Conservation (phyloP, 2,888 invertebrate genomes). For the Phaonia tiefii region DNA sequence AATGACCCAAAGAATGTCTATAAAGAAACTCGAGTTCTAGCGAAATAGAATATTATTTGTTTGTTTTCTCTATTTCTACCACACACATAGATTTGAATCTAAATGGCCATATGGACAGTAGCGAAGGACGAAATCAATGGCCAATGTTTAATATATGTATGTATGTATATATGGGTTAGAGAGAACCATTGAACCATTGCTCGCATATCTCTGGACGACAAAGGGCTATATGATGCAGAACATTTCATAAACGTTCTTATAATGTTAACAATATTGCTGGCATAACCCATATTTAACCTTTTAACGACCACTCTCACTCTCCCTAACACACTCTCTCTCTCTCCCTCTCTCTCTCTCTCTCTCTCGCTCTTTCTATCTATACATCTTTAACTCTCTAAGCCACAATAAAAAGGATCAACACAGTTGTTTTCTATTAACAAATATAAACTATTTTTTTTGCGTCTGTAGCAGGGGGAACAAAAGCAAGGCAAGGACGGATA, state of each 20-base stretch:
- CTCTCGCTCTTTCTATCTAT: not conserved
- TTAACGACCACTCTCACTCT: not conserved
- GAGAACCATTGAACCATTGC: not conserved
- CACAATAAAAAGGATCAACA: no score
- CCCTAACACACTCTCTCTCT: not conserved
- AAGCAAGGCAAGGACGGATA: no score
- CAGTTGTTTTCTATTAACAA: no score
- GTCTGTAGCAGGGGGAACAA: no score
- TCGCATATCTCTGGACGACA: not conserved
- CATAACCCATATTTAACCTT: conserved; percentile 14
- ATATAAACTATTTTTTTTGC: no score
- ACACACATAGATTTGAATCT: not conserved
- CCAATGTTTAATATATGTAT: not conserved
- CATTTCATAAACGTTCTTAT: not conserved
- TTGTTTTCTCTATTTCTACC: no score
- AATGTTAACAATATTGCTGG: not conserved
- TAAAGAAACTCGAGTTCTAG: not conserved
- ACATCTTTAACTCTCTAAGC: no score
- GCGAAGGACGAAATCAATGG: not conserved
- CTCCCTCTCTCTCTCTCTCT: not conserved
- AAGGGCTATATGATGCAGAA: not conserved
- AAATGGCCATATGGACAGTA: not conserved
- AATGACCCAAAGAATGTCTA: no score
- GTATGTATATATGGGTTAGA: not conserved
- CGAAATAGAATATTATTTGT: not conserved